phyloP scores from a whole-genome alignment of 2,113 vertebrate species.

The Lucifuga dentata region DNA sequence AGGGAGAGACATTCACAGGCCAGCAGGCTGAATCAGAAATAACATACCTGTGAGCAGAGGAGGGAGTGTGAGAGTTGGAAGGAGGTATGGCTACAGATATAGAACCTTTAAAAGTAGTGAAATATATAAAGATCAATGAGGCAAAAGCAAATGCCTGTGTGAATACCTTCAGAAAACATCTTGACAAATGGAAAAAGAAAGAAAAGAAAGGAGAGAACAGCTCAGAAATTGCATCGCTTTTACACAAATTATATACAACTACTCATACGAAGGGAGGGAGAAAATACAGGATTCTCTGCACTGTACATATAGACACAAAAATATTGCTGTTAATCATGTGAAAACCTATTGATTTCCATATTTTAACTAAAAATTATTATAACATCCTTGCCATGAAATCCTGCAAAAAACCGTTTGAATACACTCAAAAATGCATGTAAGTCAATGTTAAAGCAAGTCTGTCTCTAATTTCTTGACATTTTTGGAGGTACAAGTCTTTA shows the following conservation, averaged over 20 bases:
- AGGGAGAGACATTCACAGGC: constrained; percentile 71
- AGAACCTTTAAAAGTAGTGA: constrained; percentile 52
- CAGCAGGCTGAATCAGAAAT: constrained; percentile 75
- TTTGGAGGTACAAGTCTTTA: neutral
- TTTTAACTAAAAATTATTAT: no score
- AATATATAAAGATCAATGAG: constrained; percentile 52
- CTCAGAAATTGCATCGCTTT: no score
- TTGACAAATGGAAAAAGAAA: constrained; percentile 2
- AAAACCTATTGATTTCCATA: no score
- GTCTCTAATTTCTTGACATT: neutral
- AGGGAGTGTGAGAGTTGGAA: neutral
- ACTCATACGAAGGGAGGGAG: neutral
- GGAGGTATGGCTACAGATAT: neutral
- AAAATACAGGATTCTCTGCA: neutral
- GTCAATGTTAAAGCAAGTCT: neutral
- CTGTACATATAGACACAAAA: neutral
- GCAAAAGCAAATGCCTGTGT: constrained; percentile 31
- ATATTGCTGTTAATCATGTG: neutral
- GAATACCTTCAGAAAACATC: neutral
- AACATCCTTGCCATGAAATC: no score
- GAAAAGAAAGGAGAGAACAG: neutral
- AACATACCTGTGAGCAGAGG: constrained; percentile 70
- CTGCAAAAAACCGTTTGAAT: no score
- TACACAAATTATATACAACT: constrained; percentile 2
- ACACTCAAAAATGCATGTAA: no score